phyloP scores from a whole-genome alignment of 2,113 vertebrate species.

The Nibea albiflora region DNA sequence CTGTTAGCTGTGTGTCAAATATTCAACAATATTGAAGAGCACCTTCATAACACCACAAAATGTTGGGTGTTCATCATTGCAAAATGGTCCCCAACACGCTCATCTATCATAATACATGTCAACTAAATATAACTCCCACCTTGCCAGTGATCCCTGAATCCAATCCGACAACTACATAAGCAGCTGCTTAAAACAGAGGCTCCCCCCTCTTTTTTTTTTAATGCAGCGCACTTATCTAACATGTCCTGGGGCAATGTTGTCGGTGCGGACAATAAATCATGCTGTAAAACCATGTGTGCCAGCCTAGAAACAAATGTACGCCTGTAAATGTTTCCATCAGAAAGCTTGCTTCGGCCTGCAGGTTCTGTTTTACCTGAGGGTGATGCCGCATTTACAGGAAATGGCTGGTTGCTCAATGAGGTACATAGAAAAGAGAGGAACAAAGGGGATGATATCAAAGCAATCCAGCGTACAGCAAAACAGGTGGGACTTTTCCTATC shows the following conservation, averaged over 20 bases:
- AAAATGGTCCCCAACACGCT: constrained; percentile 24
- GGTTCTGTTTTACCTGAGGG: constrained; percentile 27
- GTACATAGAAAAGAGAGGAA: constrained; percentile 30
- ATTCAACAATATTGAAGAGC: constrained; percentile 1
- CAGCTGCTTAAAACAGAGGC: constrained; percentile 53
- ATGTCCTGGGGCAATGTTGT: constrained; percentile 72
- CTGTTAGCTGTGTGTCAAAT: constrained; percentile 7
- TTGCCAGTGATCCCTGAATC: constrained; percentile 41
- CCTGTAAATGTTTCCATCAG: constrained; percentile 69
- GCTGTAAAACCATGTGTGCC: constrained; percentile 61
- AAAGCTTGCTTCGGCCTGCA: constrained; percentile 45
- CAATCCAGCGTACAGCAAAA: constrained; percentile 10
- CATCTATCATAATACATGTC: constrained; percentile 60
- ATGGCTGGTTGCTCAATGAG: constrained; percentile 14
- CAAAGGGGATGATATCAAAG: constrained; percentile 10
- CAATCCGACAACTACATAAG: constrained; percentile 48
- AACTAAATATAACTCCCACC: constrained; percentile 36
- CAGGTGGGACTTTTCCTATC: not conserved
- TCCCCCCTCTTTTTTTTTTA: constrained; percentile 52
- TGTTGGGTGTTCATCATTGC: constrained; percentile 18
- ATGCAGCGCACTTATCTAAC: constrained; percentile 66
- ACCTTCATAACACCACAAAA: constrained; percentile 20
- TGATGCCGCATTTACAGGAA: constrained; percentile 44
- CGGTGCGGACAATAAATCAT: constrained; percentile 77
- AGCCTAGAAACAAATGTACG: constrained; percentile 61